phyloP scores from a whole-genome alignment of 2,113 vertebrate genomes.

The Chunga burmeisteri region DNA sequence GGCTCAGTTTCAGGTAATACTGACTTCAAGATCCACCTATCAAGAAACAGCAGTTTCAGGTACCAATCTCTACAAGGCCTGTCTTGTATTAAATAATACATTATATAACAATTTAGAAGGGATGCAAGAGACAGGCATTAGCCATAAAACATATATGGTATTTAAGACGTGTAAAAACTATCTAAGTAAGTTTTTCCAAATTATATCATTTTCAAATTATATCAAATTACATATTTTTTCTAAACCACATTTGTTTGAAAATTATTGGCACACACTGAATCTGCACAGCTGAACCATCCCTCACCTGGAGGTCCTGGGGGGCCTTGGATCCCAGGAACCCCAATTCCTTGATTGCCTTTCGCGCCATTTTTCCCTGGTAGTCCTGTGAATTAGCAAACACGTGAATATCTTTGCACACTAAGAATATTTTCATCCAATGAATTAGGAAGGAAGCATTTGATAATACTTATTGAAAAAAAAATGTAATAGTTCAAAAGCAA shows the following conservation, averaged over 20 bases:
- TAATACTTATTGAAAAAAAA: background rate
- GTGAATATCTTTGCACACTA: background rate
- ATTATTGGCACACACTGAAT: background rate
- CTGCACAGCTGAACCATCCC: background rate
- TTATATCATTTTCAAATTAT: background rate
- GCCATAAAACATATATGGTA: background rate
- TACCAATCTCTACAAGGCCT: background rate
- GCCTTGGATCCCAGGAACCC: slow-evolving; percentile 82
- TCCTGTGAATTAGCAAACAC: slow-evolving; percentile 76
- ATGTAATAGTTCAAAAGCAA: background rate
- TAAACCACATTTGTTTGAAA: background rate
- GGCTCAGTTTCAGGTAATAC: background rate
- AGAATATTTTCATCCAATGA: background rate
- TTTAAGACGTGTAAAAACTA: background rate
- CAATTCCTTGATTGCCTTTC: slow-evolving; percentile 85
- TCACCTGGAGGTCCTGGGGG: slow-evolving; percentile 88
- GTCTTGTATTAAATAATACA: background rate
- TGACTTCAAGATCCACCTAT: background rate
- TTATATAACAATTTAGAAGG: background rate
- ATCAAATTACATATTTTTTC: background rate
- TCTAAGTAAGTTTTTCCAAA: background rate
- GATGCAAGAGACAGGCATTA: background rate
- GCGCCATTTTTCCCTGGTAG: slow-evolving; percentile 84
- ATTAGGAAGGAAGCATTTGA: background rate
- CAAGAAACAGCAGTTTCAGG: background rate